Percentiles rank a stretch among this genome's conserved stretches.
These are phyloP conservation scores for Odocoileus hemionus DNA, from an alignment of 2,113 vertebrate species.

Conservation along the genomic window DNA sequence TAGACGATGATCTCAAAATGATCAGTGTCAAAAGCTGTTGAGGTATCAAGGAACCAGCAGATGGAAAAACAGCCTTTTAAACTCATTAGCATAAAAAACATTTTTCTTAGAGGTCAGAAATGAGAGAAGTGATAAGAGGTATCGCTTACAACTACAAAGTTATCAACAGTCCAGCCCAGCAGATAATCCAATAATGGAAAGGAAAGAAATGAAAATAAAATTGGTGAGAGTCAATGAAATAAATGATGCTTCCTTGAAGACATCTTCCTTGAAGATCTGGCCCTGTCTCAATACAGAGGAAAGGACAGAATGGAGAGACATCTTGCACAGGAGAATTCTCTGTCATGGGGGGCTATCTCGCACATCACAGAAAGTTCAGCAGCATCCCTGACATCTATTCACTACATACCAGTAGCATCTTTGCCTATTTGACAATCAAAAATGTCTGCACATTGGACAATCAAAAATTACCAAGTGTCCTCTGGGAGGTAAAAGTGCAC, in stretches of 20 bases:
- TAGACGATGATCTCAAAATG: background rate
- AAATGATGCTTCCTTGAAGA: background rate
- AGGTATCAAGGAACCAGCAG: background rate
- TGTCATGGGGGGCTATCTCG: background rate
- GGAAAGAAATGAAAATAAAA: constrained; percentile 39
- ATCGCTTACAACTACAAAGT: background rate
- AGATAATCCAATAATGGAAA: background rate
- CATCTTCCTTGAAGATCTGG: background rate
- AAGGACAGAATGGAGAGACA: background rate
- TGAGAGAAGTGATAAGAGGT: background rate
- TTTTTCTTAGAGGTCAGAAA: constrained; percentile 17
- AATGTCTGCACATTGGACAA: background rate
- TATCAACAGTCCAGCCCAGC: background rate
- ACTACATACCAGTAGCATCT: background rate
- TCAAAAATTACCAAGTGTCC: background rate
- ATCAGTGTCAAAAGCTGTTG: background rate
- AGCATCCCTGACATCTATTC: background rate
- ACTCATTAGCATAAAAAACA: background rate
- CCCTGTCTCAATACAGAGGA: background rate
- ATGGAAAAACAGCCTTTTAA: constrained; percentile 29
- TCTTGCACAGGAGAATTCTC: background rate
- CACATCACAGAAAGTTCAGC: background rate
- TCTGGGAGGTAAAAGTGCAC: background rate
- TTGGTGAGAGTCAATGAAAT: background rate
- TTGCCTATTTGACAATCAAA: constrained; percentile 1